Evolutionary conservation across 2,888 invertebrate species (phyloP).

Genomic region (Microctonus hyperodae): DNA sequence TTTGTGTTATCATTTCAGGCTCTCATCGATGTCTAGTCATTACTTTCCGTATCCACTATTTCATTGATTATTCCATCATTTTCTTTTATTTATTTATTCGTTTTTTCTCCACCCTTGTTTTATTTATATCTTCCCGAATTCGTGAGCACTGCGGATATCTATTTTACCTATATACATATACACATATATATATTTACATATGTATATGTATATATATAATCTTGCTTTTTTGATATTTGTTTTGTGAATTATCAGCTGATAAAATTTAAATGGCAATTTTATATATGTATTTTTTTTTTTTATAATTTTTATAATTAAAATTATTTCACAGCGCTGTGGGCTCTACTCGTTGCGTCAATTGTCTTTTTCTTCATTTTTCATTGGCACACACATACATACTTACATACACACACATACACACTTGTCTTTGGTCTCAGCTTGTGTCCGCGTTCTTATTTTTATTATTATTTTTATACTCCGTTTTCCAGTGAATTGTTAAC

Average conservation of each 20-base stretch:
- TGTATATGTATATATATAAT: neutral
- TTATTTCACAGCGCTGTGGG: neutral
- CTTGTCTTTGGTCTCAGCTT: neutral
- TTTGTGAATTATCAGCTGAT: too few relatives aligned
- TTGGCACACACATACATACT: neutral
- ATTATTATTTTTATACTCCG: neutral
- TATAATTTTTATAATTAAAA: neutral
- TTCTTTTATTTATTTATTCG: neutral
- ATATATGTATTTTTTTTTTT: neutral
- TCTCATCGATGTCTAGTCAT: conserved; percentile 29
- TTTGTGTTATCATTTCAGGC: conserved; percentile 58
- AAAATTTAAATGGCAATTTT: neutral
- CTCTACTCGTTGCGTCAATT: neutral
- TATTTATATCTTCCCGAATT: too few relatives aligned
- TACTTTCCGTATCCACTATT: conserved; percentile 36
- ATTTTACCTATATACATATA: too few relatives aligned
- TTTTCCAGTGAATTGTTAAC: neutral
- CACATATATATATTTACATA: too few relatives aligned
- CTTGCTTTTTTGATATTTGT: neutral
- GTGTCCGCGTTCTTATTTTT: neutral
- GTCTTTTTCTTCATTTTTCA: neutral
- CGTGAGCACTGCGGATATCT: neutral
- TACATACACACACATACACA: neutral
- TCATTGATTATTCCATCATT: neutral
- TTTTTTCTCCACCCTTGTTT: neutral